These are phyloP conservation scores for Heliconius ismenius DNA, from an alignment of 2,888 invertebrate species.

Conservation along the genomic window DNA sequence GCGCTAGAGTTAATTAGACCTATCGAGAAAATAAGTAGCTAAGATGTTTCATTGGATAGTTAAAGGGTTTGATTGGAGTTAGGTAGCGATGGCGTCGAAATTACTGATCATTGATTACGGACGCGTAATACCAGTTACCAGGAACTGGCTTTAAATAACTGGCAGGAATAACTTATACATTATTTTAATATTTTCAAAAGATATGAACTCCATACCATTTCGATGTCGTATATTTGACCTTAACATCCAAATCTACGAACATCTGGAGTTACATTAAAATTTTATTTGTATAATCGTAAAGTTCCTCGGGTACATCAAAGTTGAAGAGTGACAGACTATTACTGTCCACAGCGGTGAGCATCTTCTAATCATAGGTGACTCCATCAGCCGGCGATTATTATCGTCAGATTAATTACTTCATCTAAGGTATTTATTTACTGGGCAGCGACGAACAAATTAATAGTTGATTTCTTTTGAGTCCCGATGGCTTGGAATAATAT, in stretches of 20 bases:
- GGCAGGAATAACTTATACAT: neutral
- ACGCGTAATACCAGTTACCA: conserved; percentile 43
- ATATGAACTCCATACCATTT: neutral
- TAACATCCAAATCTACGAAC: conserved; percentile 6
- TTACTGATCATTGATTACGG: conserved; percentile 43
- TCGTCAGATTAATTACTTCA: conserved; percentile 75
- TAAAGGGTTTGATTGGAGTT: conserved; percentile 42
- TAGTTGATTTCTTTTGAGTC: conserved; percentile 71
- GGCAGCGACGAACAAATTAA: conserved; percentile 74
- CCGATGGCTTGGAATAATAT: conserved; percentile 75
- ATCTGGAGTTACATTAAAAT: conserved; percentile 23
- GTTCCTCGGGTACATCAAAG: conserved; percentile 42
- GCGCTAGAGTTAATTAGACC: conserved; percentile 41
- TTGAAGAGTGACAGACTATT: conserved; percentile 43
- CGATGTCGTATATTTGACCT: neutral
- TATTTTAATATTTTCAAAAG: neutral
- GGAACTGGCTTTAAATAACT: conserved; percentile 23
- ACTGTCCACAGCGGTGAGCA: conserved; percentile 43
- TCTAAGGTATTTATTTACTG: conserved; percentile 67
- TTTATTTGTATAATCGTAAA: conserved; percentile 33
- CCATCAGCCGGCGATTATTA: conserved; percentile 65
- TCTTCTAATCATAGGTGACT: conserved; percentile 49
- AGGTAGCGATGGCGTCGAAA: conserved; percentile 42
- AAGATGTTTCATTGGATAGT: conserved; percentile 40
- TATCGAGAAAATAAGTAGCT: conserved; percentile 42